phyloP scores from a whole-genome alignment of 2,113 vertebrate species.

The Paradoxurus hermaphroditus region DNA sequence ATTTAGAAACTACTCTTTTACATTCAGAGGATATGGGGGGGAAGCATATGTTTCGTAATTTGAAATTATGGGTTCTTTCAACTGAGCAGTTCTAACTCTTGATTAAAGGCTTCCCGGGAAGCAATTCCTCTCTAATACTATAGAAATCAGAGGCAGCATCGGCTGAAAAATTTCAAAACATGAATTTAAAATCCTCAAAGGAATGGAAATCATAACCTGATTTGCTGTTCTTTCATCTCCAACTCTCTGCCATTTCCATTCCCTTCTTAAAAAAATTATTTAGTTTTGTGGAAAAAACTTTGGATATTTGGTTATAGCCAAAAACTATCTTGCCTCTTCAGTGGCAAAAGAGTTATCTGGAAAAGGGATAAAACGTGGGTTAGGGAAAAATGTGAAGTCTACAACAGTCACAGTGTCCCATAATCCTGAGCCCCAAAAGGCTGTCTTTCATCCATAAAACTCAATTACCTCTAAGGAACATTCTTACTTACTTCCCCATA shows the following conservation, averaged over 20 bases:
- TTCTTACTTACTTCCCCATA: background rate
- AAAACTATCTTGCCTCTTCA: background rate
- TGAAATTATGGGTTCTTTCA: constrained; percentile 70
- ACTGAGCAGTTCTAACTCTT: constrained; percentile 34
- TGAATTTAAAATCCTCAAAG: constrained; percentile 60
- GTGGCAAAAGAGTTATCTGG: background rate
- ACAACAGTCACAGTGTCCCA: background rate
- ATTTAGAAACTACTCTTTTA: constrained; percentile 25
- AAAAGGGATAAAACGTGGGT: background rate
- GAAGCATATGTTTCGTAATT: constrained; percentile 52
- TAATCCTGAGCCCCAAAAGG: background rate
- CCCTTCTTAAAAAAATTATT: background rate
- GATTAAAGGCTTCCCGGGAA: constrained; percentile 68
- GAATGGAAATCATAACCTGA: constrained; percentile 40
- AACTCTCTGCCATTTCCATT: background rate
- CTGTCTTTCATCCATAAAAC: constrained; percentile 6
- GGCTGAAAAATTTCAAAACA: constrained; percentile 51
- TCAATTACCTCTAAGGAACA: constrained; percentile 24
- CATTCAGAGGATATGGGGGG: background rate
- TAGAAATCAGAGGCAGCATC: constrained; percentile 37
- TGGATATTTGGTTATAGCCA: background rate
- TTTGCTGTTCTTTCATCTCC: constrained; percentile 27
- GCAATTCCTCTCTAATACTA: constrained; percentile 46
- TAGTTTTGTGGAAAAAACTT: background rate
- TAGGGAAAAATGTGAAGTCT: background rate